Base-by-base conservation (phyloP, 2,888 invertebrate species). In the Linnaemya vulpina region DNA sequence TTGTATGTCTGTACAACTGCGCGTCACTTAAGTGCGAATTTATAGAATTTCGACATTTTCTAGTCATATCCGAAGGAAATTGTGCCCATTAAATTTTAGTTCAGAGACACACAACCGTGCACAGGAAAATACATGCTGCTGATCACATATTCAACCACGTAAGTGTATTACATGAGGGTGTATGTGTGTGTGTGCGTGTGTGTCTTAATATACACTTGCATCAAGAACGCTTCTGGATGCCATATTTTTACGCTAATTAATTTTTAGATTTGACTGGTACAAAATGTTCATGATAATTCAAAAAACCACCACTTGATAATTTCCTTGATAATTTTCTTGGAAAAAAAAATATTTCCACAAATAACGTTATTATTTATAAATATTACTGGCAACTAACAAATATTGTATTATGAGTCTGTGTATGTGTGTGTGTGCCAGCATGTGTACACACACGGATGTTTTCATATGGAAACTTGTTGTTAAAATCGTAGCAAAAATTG, bases 191-290 rank as follows among this genome's bases (percentile, higher is more conserved):
- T 49, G 11, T 30, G 17, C 8, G 9, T 49, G 5, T 30, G 46
- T 17, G 43, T 15, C 22, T 9, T 8, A 10, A 17, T 8, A 20
- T 46, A 53, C 25, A 62, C 40, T 76, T 35, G 30, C 22, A 49
- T 30, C n/a, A 71, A 49, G 17, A n/a, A 73, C 63, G 30, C 55
- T 73, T 80, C 65, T 67, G 63, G 46, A 73, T 83, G 83, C 87
- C 88, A 89, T 89, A 90, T 90, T 91, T 90, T 91, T 88, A 90
- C 90, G 90, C 90, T 91, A 91, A 90, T 90, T 91, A 91, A 90
- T 91, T 91, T 88, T 87, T 81, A 87, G 89, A 86, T 86, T 76
- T 76, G 49, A 75, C 77, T 80, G 51, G 51, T n/a, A n/a, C 40
- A 62, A 67, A 83, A 65, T 83, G 71, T 83, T 83, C 65, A 71